A percentile compares a stretch with the other conserved stretches of the same genome.
These are phyloP conservation scores for Pavo muticus DNA, from an alignment of 2,113 vertebrate genomes.

Conservation along the genomic window DNA sequence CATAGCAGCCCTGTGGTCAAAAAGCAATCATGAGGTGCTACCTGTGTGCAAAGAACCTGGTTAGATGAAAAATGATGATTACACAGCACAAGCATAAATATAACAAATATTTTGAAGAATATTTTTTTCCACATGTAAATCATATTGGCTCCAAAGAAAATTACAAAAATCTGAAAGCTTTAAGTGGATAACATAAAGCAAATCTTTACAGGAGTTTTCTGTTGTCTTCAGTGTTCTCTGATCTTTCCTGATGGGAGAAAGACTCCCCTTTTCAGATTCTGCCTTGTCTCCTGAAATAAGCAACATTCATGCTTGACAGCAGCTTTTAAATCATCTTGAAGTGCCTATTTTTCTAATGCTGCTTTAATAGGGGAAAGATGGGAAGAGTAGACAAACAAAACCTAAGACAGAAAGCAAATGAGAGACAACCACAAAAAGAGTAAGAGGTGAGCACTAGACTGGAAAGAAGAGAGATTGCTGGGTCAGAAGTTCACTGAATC, in stretches of 20 bases:
- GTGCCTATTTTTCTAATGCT: not conserved
- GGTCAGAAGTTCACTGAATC: not conserved
- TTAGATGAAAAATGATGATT: not conserved
- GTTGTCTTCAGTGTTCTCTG: not conserved
- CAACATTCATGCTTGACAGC: not conserved
- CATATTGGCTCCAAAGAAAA: not conserved
- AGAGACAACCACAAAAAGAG: not conserved
- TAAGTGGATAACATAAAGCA: not conserved
- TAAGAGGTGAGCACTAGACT: not conserved
- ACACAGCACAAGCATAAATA: not conserved
- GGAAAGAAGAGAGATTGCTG: slow-evolving; percentile 13
- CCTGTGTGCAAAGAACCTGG: not conserved
- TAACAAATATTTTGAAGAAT: not conserved
- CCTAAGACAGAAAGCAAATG: not conserved
- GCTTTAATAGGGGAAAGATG: not conserved
- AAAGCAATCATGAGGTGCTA: not conserved
- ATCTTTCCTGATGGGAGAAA: not conserved
- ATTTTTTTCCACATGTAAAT: not conserved
- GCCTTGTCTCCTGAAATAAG: not conserved
- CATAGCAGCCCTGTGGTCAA: not conserved
- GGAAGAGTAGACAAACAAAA: not conserved
- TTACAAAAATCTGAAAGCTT: not conserved
- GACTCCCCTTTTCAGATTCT: not conserved
- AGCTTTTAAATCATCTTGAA: not conserved
- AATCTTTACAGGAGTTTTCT: not conserved